Evolutionary conservation across 2,797 vertebrate genomes (phyloP), one percentile per base, ranked within the genome.

Genomic region (Galago senegalensis): DNA sequence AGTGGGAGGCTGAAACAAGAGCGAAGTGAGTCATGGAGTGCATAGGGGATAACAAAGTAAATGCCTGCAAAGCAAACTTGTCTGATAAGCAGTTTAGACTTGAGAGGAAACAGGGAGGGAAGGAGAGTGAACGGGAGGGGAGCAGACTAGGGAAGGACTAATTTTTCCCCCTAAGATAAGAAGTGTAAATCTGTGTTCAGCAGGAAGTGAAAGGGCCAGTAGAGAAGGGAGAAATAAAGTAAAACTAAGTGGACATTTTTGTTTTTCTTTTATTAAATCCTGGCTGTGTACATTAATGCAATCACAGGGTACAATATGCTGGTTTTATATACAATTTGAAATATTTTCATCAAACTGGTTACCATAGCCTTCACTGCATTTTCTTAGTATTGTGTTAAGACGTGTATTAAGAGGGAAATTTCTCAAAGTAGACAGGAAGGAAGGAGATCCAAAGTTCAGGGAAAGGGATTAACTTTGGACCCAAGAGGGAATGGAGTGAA

Each of bases 371-470:
- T 40, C 40, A 40, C 40, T 5, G 40, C 40, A 40, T 40, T 40
- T 40, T 40, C 40, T 40, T 40, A 40, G 40, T 40, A 40, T 40
- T 40, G 40, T 40, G 5, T 40, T 40, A 40, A 40, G 40, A 40
- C 40, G 5, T 40, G 40, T 72, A 94, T 56, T 61, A 86, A 87
- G 58, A 93, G 46, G 25, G 67, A 88, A 95, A 72, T 56, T 89
- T 90, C 85, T 86, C 70, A 86, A 53, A 77, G 23, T 23, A 95
- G 82, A 84, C 91, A 89, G 96, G 95, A 97, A 95, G 46, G 96
- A 70, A 96, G 60, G 92, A 43, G 17, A 80, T 18, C 69, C 79
- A 69, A 61, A 34, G 16, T 29, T 21, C 10, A 56, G 7, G 69
- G 18, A 18, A 34, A 79, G 25, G 56, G 67, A 37, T 83, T 93